Percentiles rank a stretch among this genome's conserved stretches.
Evolutionary conservation across 2,113 vertebrate species (phyloP).

Genomic region (Gopherus evgoodei): DNA sequence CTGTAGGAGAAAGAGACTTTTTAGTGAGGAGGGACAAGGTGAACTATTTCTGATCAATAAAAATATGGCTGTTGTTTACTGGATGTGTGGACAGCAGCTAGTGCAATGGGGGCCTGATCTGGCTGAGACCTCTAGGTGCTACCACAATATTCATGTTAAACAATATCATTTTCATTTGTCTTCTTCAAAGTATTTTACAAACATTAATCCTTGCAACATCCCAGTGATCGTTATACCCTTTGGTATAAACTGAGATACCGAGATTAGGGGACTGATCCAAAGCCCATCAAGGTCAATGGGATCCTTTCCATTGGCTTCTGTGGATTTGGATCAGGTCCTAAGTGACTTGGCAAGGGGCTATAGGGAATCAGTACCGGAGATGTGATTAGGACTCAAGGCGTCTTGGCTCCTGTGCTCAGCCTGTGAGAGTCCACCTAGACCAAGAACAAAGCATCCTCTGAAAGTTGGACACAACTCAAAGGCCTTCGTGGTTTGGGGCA

Average conservation of each 20-base stretch:
- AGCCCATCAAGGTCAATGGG: neutral
- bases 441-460: neutral
- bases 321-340: neutral
- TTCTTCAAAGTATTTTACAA: neutral
- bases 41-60: neutral
- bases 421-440: rapidly evolving
- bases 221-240: neutral
- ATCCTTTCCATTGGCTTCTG: neutral
- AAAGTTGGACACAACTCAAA: rapidly evolving
- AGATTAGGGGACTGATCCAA: neutral
- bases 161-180: neutral
- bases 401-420: rapidly evolving
- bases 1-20: neutral
- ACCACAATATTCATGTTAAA: neutral
- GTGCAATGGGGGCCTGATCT: neutral
- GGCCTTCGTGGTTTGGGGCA: neutral
- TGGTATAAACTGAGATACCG: neutral
- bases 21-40: neutral
- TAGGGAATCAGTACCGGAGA: neutral
- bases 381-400: neutral
- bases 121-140: neutral
- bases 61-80: neutral
- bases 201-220: neutral
- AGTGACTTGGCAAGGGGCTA: neutral
- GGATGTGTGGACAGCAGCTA: neutral